Evolutionary conservation across 2,113 vertebrate genomes (phyloP).

Genomic region (Aplodontia rufa): DNA sequence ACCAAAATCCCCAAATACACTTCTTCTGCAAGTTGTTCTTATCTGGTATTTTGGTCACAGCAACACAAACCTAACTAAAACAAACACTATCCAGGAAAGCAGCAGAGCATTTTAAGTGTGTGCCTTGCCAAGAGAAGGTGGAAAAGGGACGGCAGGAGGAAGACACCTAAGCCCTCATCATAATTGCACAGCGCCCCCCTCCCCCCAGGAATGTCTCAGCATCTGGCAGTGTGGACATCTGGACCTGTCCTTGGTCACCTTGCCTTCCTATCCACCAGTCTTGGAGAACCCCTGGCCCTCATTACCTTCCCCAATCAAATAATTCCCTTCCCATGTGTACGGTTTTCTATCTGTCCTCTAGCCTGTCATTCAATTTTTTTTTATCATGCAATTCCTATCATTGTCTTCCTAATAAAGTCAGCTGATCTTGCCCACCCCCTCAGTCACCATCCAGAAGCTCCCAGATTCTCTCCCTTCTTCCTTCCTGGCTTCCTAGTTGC

Average conservation of each 20-base stretch:
- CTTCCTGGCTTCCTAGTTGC: not conserved
- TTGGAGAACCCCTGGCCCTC: not conserved
- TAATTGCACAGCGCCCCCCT: fast-evolving
- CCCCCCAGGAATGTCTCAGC: not conserved
- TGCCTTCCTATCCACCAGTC: not conserved
- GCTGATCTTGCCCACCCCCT: not conserved
- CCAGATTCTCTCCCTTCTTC: not conserved
- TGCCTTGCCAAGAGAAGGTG: not conserved
- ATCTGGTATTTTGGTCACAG: no score
- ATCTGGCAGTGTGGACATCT: not conserved
- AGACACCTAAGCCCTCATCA: not conserved
- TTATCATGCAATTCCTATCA: not conserved
- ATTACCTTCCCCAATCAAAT: not conserved
- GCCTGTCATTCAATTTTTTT: not conserved
- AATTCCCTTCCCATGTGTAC: not conserved
- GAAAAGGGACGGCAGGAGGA: not conserved
- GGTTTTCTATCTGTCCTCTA: not conserved
- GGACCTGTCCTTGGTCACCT: not conserved
- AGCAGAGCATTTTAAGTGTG: not conserved
- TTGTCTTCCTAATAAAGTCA: not conserved
- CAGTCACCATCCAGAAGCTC: not conserved
- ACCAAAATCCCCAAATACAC: no score
- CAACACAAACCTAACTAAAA: no score
- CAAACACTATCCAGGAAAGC: no score
- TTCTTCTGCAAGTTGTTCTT: no score